Base-by-base conservation (phyloP, 2,113 vertebrate genomes). In the Etheostoma spectabile region DNA sequence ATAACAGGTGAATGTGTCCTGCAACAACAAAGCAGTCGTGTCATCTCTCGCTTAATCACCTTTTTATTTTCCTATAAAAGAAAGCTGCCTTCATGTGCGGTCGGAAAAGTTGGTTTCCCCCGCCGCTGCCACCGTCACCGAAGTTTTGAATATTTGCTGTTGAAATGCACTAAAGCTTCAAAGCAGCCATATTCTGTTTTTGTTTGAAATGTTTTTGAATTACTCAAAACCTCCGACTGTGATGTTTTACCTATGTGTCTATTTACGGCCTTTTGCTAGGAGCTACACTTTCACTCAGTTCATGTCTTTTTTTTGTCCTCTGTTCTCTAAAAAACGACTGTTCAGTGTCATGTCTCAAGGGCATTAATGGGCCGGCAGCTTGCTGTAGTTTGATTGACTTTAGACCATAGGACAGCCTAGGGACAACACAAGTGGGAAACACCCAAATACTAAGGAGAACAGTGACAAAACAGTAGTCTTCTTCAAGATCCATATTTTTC, bases 301-400 rank as follows among this genome's bases (percentile, higher is more conserved):
- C 65, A 8, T 74, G 38, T 80, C 65, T 88, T 80, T 82, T 27
- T 79, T 77, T 56, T 79, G 67, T 84, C 65, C 63, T 91, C 62
- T 90, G 77, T 79, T 87, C 79, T 86, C 76, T 83, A 49, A 84
- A 79, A 86, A 85, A 71, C 85, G 57, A 82, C 73, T 60, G 59
- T 75, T 84, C 69, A 66, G 74, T 86, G 78, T 79, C 67, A 69
- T 83, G 80, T 88, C 86, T 94, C 86, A 86, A 82, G 85, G 87
- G 83, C 78, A 80, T 77, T 73, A 75, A 86, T 68, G 74, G 86
- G 83, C 74, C 30, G 11, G 52, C 74, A 80, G 73, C 66, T 84
- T 56, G 84, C 70, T 73, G 74, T 69, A 66, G 77, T 77, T 87
- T 90, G 85, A 88, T 82, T 83, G 77, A 89, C 86, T 78, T 33